Evolutionary conservation across 2,113 vertebrate species (phyloP).

Genomic region (Echinops telfairi): DNA sequence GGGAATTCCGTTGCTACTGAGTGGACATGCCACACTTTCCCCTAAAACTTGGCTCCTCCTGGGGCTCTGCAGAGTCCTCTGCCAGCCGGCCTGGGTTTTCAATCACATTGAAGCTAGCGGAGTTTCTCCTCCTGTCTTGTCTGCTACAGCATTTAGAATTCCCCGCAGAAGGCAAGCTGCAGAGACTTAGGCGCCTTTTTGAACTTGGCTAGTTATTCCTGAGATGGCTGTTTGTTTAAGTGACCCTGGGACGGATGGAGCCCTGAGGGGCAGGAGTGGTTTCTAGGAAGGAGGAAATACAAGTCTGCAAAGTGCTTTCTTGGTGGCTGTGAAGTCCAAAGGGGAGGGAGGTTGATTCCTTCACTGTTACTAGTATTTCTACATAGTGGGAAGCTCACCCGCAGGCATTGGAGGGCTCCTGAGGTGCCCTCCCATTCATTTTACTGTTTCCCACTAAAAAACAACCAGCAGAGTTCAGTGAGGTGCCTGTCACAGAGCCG

Average conservation of each 20-base stretch:
- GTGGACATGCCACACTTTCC: slow-evolving; percentile 46
- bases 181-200: slow-evolving; percentile 65
- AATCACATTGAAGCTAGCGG: slow-evolving; percentile 40
- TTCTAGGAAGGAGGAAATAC: slow-evolving; percentile 68
- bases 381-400: slow-evolving; percentile 9
- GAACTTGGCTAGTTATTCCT: slow-evolving; percentile 68
- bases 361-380: background rate
- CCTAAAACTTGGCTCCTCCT: background rate
- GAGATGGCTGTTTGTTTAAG: background rate
- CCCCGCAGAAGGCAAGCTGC: slow-evolving; percentile 32
- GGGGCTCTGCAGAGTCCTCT: background rate
- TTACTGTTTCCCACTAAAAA: slow-evolving; percentile 34
- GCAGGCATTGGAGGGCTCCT: slow-evolving; percentile 33
- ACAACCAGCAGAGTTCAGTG: background rate
- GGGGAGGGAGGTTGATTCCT: slow-evolving; percentile 32
- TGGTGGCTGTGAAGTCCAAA: slow-evolving; percentile 53
- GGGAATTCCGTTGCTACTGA: background rate
- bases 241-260: background rate
- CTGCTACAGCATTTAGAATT: slow-evolving; percentile 58
- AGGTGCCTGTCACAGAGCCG: slow-evolving; percentile 35
- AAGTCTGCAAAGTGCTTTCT: background rate
- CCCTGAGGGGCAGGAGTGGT: background rate
- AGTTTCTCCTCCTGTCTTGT: slow-evolving; percentile 12
- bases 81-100: slow-evolving; percentile 48
- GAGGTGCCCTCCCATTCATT: slow-evolving; percentile 4